Conservation (phyloP, 2,888 invertebrate genomes). For the Pachycephus smyrnensis region DNA sequence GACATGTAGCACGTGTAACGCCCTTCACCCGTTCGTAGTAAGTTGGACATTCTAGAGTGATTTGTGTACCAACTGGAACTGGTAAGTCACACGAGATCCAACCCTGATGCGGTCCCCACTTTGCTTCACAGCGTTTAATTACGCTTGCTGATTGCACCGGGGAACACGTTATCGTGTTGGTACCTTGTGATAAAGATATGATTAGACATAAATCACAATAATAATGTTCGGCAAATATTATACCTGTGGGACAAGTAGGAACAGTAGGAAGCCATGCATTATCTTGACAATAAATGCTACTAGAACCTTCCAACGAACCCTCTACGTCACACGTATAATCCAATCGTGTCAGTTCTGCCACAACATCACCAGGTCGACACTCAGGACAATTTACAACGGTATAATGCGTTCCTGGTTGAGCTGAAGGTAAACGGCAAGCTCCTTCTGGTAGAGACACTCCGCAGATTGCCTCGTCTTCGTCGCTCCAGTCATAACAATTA, state of each 20-base stretch:
- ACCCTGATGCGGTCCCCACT: conserved; percentile 48
- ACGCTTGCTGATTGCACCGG: conserved; percentile 35
- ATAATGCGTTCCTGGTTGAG: conserved; percentile 42
- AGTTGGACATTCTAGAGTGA: conserved; percentile 57
- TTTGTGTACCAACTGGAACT: conserved; percentile 57
- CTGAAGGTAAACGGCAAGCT: conserved; percentile 47
- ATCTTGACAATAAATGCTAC: conserved; percentile 39
- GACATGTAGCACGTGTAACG: conserved; percentile 54
- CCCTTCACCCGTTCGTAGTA: conserved; percentile 55
- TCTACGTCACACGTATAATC: conserved; percentile 40
- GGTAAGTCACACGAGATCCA: conserved; percentile 56
- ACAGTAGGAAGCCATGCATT: conserved; percentile 45
- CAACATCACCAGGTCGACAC: conserved; percentile 47
- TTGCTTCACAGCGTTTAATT: conserved; percentile 50
- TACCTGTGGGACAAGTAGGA: conserved; percentile 41
- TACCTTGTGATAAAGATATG: not conserved
- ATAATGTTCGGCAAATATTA: not conserved
- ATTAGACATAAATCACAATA: not conserved
- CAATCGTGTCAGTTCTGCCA: conserved; percentile 46
- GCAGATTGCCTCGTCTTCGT: conserved; percentile 47
- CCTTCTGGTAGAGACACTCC: conserved; percentile 38
- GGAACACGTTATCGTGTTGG: conserved; percentile 40
- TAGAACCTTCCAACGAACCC: conserved; percentile 42
- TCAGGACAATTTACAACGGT: conserved; percentile 34
- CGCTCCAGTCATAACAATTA: conserved; percentile 55